Percentiles rank a stretch among this genome's conserved stretches.
These are phyloP conservation scores for Corythucha ciliata DNA, from an alignment of 2,888 invertebrate genomes.

Conservation along the genomic window DNA sequence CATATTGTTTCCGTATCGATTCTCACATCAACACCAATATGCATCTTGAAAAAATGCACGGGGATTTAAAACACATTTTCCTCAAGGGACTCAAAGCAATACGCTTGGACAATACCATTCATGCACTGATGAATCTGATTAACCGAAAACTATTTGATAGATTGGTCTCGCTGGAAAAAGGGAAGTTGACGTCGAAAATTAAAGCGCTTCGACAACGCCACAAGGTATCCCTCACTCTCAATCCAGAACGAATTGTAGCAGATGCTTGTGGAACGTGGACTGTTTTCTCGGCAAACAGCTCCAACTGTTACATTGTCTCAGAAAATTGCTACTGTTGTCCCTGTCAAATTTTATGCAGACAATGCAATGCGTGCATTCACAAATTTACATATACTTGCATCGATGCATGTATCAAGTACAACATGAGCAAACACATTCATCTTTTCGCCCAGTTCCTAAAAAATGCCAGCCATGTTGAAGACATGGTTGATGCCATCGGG, in stretches of 20 bases:
- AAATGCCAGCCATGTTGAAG: too few species aligned
- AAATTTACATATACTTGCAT: conserved; percentile 6
- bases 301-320: neutral
- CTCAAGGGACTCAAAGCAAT: conserved; percentile 29
- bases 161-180: neutral
- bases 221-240: neutral
- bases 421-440: conserved; percentile 9
- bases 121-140: conserved; percentile 2
- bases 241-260: neutral
- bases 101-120: conserved; percentile 23
- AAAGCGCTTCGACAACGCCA: conserved; percentile 1
- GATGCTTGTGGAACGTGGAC: neutral
- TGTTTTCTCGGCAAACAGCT: conserved; percentile 3
- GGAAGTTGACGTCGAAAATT: conserved; percentile 5
- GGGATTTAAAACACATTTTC: conserved; percentile 28
- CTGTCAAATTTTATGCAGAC: neutral
- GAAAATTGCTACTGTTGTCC: neutral
- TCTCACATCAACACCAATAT: conserved; percentile 35
- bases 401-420: conserved; percentile 2
- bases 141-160: neutral
- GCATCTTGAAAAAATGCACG: conserved; percentile 34
- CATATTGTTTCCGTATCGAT: conserved; percentile 30
- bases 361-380: conserved; percentile 4
- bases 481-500: too few species aligned
- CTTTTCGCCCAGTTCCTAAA: too few species aligned